These are phyloP conservation scores for Varecia variegata DNA, from an alignment of 2,797 vertebrate genomes.

Conservation along the genomic window DNA sequence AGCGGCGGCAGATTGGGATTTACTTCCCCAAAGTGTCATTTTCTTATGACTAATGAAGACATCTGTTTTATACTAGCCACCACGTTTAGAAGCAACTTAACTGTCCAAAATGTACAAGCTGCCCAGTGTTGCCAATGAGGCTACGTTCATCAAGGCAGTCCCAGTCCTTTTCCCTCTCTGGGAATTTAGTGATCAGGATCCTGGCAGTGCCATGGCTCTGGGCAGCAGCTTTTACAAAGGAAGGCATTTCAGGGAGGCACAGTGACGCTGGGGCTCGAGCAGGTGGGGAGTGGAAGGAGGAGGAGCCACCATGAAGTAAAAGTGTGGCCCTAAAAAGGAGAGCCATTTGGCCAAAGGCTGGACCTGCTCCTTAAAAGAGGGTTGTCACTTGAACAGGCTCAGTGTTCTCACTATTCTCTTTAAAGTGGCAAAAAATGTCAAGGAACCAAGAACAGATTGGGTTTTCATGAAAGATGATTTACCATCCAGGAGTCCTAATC, in stretches of 20 bases:
- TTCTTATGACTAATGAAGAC: background rate
- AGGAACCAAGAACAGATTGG: background rate
- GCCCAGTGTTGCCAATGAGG: background rate
- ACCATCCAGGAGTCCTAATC: background rate
- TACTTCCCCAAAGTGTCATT: background rate
- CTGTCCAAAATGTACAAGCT: background rate
- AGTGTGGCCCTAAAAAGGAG: background rate
- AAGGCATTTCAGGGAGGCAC: background rate
- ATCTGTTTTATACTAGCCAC: background rate
- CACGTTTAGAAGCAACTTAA: background rate
- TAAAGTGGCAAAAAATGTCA: background rate
- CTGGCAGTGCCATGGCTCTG: background rate
- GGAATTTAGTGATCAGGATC: too few relatives aligned
- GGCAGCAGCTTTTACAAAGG: background rate
- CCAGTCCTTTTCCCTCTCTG: too few relatives aligned
- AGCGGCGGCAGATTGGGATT: rapidly evolving
- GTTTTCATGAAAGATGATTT: background rate
- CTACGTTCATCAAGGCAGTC: rapidly evolving
- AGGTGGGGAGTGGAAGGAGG: background rate
- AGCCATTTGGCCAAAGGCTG: background rate
- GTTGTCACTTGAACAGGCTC: background rate
- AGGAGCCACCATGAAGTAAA: background rate
- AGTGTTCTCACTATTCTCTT: background rate
- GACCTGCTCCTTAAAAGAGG: background rate
- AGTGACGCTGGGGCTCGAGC: background rate